Base-by-base conservation (phyloP, 2,797 vertebrate genomes). In the Diceros bicornis region DNA sequence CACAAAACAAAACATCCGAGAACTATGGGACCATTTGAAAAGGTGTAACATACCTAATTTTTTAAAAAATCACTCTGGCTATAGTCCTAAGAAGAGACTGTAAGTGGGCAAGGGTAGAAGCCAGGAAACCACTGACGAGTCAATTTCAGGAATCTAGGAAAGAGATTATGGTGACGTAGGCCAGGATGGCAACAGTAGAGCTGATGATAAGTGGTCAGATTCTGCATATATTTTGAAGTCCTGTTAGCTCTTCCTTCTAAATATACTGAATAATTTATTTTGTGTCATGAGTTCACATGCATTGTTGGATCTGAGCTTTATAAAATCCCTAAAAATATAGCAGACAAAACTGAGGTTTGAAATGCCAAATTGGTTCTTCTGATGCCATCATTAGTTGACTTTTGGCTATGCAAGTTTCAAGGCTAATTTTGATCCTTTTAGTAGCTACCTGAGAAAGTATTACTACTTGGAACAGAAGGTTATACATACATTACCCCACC, bases 11-110 rank as follows among this genome's bases (percentile, higher is more conserved):
- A 95, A 34, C 18, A 62, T 50, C 5, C 50, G 74, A 81, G n/a
- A 94, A 77, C 18, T 83, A 27, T 68, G 18, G 27, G n/a, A 74
- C 59, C 37, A 88, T 52, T 83, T 93, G 50, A 93, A 82, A 95
- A 47, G 21, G 8, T 12, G 0, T 47, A 59, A 23, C 12, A 81
- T 37, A 64, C 3, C 14, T n/a, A 44, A 79, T 68, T 55, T n/a
- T 12, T n/a, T 8, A 6, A 37, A 59, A 21, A 64, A 68, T n/a
- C n/a, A 78, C 13, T 78, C 32, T 68, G 62, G 12, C 20, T 83
- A 47, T n/a, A 52, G 17, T 18, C 17, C 20, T 88, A 62, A 52
- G 52, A 44, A 72, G 85, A 95, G 21, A 69, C 20, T 41, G 2
- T 44, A 7, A 8, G 11, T 25, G 17, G 44, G 21, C 25, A 89